Evolutionary conservation across 2,113 vertebrate genomes (phyloP).

Genomic region (Aythya baeri): DNA sequence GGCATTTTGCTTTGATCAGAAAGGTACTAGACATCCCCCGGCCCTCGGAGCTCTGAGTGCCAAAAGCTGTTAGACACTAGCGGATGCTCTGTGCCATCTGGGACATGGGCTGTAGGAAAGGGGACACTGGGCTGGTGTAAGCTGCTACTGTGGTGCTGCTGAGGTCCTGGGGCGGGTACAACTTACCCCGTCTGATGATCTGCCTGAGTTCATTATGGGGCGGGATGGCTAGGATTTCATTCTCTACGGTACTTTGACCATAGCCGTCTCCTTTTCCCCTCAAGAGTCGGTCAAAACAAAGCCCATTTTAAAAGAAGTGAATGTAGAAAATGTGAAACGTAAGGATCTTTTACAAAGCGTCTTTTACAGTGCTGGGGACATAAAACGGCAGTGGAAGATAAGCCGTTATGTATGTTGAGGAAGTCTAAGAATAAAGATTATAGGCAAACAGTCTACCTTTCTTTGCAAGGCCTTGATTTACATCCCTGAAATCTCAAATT

Average conservation of each 20-base stretch:
- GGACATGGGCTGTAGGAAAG: conserved; percentile 18
- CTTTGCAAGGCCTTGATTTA: conserved; percentile 78
- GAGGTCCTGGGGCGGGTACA: conserved; percentile 30
- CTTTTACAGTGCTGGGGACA: conserved; percentile 64
- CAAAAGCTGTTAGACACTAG: background rate
- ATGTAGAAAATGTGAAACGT: conserved; percentile 66
- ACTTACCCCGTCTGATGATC: background rate
- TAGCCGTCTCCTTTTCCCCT: conserved; percentile 53
- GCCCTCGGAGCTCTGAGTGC: background rate
- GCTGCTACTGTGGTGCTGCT: background rate
- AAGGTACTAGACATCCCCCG: background rate
- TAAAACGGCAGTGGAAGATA: conserved; percentile 61
- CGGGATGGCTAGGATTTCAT: conserved; percentile 34
- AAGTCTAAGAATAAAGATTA: conserved; percentile 78
- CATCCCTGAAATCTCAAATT: conserved; percentile 82
- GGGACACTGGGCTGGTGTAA: conserved; percentile 46
- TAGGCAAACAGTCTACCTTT: conserved; percentile 81
- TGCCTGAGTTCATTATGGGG: conserved; percentile 23
- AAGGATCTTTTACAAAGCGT: conserved; percentile 66
- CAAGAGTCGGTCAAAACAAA: conserved; percentile 66
- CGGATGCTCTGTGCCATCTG: background rate
- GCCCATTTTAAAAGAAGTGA: conserved; percentile 62
- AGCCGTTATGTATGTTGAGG: conserved; percentile 76
- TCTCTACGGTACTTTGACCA: conserved; percentile 37
- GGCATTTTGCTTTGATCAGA: conserved; percentile 45